Percentiles rank a stretch among this genome's conserved stretches.
Conservation (phyloP, 1,140 invertebrate species). For the Diachasma alloeum region DNA sequence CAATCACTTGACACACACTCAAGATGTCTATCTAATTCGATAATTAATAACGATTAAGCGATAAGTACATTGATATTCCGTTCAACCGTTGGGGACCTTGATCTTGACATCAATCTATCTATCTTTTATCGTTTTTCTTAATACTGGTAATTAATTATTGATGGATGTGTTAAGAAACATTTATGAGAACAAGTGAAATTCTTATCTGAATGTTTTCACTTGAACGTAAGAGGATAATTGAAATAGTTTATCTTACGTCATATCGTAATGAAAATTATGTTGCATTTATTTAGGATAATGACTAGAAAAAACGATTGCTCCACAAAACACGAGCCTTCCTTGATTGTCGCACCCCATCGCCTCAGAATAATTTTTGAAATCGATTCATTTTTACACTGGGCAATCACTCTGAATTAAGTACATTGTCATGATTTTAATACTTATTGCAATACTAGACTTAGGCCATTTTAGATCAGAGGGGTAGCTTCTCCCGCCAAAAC, state of each 20-base stretch:
- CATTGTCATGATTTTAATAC: background rate
- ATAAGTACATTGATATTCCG: slow-evolving; percentile 6
- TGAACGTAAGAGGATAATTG: background rate
- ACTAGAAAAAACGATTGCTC: background rate
- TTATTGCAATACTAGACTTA: too few species aligned
- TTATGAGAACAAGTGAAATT: background rate
- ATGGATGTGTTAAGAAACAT: background rate
- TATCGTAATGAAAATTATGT: background rate
- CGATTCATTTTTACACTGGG: background rate
- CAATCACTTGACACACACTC: background rate
- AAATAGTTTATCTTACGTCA: background rate
- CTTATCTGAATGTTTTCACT: background rate
- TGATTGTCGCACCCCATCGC: slow-evolving; percentile 36
- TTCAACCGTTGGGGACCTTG: background rate
- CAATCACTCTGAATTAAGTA: background rate
- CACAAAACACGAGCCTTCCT: slow-evolving; percentile 49
- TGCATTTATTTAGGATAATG: background rate
- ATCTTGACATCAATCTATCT: background rate
- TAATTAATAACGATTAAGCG: slow-evolving; percentile 13
- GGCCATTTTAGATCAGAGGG: slow-evolving; percentile 47
- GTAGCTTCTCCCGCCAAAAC: slow-evolving; percentile 58
- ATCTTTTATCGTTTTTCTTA: background rate
- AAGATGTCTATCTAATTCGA: slow-evolving; percentile 13
- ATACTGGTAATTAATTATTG: background rate
- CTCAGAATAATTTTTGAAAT: background rate